phyloP scores from a whole-genome alignment of 2,888 invertebrate genomes.

The Pimpla rufipes region DNA sequence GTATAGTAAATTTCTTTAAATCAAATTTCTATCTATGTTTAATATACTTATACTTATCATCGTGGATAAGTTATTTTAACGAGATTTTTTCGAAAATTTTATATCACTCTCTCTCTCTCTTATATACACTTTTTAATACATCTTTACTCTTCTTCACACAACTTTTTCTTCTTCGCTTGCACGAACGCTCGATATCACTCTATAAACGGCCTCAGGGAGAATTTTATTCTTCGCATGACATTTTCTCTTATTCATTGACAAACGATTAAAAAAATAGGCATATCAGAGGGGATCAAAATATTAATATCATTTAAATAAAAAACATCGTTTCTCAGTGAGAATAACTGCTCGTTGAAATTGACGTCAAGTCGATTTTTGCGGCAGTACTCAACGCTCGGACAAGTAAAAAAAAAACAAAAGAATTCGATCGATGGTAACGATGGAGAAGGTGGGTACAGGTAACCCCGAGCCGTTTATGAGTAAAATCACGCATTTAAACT shows the following conservation, averaged over 20 bases:
- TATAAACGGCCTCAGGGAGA: slow-evolving; percentile 79
- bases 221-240: slow-evolving; percentile 79
- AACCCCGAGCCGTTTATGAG: slow-evolving; percentile 70
- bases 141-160: slow-evolving; percentile 56
- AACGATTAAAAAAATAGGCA: slow-evolving; percentile 44
- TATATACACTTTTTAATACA: slow-evolving; percentile 55
- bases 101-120: slow-evolving; percentile 58
- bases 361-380: slow-evolving; percentile 33
- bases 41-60: slow-evolving; percentile 51
- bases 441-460: slow-evolving; percentile 68
- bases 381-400: slow-evolving; percentile 59
- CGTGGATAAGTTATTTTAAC: slow-evolving; percentile 41
- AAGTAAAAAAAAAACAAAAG: background rate
- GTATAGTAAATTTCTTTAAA: slow-evolving; percentile 22
- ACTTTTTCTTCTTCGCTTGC: slow-evolving; percentile 56
- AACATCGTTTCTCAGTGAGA: slow-evolving; percentile 27
- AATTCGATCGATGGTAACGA: background rate
- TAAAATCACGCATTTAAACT: slow-evolving; percentile 63
- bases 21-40: slow-evolving; percentile 28
- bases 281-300: no score
- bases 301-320: slow-evolving; percentile 4
- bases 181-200: slow-evolving; percentile 76
- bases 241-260: slow-evolving; percentile 62
- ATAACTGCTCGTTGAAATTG: slow-evolving; percentile 44
- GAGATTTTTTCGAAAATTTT: slow-evolving; percentile 67